Evolutionary conservation across 64 coral and sea anemone species (phyloP).

Genomic region (Hydrozoanthus tunicans): DNA sequence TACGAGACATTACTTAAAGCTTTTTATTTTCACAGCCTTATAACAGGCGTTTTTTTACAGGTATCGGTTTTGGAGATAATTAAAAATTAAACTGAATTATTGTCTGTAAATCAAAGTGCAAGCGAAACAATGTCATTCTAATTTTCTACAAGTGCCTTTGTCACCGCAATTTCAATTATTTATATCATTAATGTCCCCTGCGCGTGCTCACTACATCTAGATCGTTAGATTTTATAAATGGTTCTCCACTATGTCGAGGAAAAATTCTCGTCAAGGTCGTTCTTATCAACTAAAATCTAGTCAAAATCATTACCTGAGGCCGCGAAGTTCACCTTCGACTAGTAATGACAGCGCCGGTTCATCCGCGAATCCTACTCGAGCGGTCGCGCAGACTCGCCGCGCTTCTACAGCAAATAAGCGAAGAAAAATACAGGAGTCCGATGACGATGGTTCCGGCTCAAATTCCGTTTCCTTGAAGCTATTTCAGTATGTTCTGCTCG

Average conservation of each 20-base stretch:
- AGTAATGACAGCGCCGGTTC: neutral
- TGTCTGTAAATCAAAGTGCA: slow-evolving; percentile 4
- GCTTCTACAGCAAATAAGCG: neutral
- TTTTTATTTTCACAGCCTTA: neutral
- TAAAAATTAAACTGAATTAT: slow-evolving; percentile 10
- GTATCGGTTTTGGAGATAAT: slow-evolving; percentile 29
- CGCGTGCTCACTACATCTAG: slow-evolving; percentile 7
- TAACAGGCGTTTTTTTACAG: neutral
- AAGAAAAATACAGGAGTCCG: slow-evolving; percentile 21
- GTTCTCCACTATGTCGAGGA: slow-evolving; percentile 7
- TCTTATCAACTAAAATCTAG: slow-evolving; percentile 6
- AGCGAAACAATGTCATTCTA: neutral
- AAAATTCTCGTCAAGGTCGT: neutral
- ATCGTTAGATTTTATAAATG: neutral
- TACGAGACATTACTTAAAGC: too few species aligned
- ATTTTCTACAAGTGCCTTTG: neutral
- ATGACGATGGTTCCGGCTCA: neutral
- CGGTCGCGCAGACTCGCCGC: neutral
- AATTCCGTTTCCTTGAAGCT: neutral
- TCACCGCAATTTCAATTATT: slow-evolving; percentile 35
- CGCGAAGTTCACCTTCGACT: neutral
- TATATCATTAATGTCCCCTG: neutral
- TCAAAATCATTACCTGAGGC: neutral
- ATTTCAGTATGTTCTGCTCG: slow-evolving; percentile 16
- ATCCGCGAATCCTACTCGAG: neutral